A percentile compares a stretch with the other conserved stretches of the same genome.
These are phyloP conservation scores for Pithys albifrons DNA, from an alignment of 2,113 vertebrate genomes.

Conservation along the genomic window DNA sequence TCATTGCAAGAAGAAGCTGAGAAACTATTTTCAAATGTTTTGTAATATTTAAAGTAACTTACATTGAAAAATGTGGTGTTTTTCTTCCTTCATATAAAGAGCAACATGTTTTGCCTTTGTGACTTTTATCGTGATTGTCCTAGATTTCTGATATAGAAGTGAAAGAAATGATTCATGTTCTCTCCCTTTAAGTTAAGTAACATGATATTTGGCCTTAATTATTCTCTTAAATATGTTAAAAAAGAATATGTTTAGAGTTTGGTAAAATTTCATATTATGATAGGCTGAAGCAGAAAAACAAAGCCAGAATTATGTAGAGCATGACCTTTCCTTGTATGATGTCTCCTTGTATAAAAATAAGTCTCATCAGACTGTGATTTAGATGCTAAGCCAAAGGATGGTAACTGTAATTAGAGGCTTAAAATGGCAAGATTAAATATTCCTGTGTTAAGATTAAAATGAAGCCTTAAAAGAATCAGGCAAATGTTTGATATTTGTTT, in stretches of 20 bases:
- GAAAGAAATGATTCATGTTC: conserved; percentile 55
- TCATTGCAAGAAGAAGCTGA: neutral
- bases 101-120: conserved; percentile 33
- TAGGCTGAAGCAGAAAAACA: conserved; percentile 17
- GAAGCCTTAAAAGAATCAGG: neutral
- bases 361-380: conserved; percentile 19
- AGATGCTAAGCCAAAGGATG: conserved; percentile 16
- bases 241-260: conserved; percentile 6
- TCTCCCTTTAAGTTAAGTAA: conserved; percentile 71
- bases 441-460: conserved; percentile 3
- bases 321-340: conserved; percentile 34
- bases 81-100: conserved; percentile 10
- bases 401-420: conserved; percentile 33
- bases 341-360: conserved; percentile 42
- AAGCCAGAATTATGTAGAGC: neutral
- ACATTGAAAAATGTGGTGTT: neutral
- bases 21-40: neutral
- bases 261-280: neutral
- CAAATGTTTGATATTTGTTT: neutral
- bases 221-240: conserved; percentile 6
- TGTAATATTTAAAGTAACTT: neutral
- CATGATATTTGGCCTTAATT: conserved; percentile 53
- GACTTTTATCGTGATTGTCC: conserved; percentile 55
- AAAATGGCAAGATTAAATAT: conserved; percentile 39
- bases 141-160: conserved; percentile 56